Percentiles rank a stretch among this genome's conserved stretches.
These are phyloP conservation scores for Achlya flavicornis DNA, from an alignment of 2,888 invertebrate genomes.

Conservation along the genomic window DNA sequence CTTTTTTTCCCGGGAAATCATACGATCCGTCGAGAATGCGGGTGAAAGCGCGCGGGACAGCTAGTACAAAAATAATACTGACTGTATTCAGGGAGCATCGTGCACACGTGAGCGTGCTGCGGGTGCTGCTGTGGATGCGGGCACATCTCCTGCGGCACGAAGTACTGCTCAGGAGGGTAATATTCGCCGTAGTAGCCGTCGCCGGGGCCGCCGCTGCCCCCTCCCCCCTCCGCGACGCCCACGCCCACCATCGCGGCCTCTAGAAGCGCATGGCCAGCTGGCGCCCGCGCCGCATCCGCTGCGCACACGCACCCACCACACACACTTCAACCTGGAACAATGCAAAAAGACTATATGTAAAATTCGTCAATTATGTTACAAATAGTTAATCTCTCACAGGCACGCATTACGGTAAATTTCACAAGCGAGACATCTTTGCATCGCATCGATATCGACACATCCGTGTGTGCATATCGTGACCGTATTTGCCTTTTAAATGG, in stretches of 20 bases:
- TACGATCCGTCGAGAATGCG: too few species aligned
- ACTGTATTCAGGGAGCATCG: conserved; percentile 90
- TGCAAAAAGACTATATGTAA: conserved; percentile 12
- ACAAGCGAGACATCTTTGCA: conserved; percentile 45
- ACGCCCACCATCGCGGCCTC: conserved; percentile 75
- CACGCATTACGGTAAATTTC: conserved; percentile 46
- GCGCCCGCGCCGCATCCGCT: conserved; percentile 64
- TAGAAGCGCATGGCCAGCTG: conserved; percentile 70
- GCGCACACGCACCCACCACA: conserved; percentile 46
- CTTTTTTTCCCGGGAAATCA: too few species aligned
- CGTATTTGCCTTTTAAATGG: conserved; percentile 77
- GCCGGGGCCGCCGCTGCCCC: conserved; percentile 67
- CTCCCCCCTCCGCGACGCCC: conserved; percentile 77
- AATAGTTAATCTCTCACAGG: conserved; percentile 30
- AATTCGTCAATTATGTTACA: conserved; percentile 24
- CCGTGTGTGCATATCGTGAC: conserved; percentile 70
- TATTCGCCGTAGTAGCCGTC: conserved; percentile 83
- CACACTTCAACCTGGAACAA: conserved; percentile 64
- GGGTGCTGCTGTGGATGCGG: conserved; percentile 85
- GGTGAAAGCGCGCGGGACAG: too few species aligned
- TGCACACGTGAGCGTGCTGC: conserved; percentile 86
- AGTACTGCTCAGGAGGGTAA: conserved; percentile 84
- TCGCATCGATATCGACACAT: conserved; percentile 51
- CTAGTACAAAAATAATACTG: conserved; percentile 55
- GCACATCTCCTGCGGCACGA: conserved; percentile 84